Base-by-base conservation (phyloP, 2,113 vertebrate species). In the Nematolebias whitei region DNA sequence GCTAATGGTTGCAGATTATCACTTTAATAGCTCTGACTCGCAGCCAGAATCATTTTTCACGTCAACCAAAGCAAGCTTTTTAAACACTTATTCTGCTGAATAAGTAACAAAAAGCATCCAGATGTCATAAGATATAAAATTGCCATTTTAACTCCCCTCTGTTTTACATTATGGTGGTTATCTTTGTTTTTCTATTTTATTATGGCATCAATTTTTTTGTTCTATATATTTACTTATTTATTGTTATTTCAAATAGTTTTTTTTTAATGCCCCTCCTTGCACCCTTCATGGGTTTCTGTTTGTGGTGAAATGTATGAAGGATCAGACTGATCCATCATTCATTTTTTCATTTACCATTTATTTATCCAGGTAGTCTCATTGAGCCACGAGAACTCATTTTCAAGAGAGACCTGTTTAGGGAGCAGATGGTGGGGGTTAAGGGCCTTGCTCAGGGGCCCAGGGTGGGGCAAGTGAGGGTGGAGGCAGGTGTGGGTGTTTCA, bases 161-260 rank as follows among this genome's bases (percentile, higher is more conserved):
- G 23, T 4, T 56, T n/a, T 48, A 32, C 18, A 18, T 44, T 14
- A 43, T 15, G 16, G n/a, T n/a, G 12, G 13, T 19, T 50, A 66
- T 12, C 43, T 45, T 16, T 43, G 1, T n/a, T 4, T 12, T 24
- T 71, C 20, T 24, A 29, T 26, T 35, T 12, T 20, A 2, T 1
- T 4, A 41, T 29, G 20, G n/a, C n/a, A n/a, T n/a, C 22, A 39
- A 23, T 29, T 22, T 53, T 24, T 53, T 54, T 47, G 39, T 58
- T 61, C 6, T n/a, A 44, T 6, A n/a, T n/a, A 44, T 44, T 16
- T 44, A 57, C 75, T 78, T 61, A 38, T 35, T 7, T 54, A 11
- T 4, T 1, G 35, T 35, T 1, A 12, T 20, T 52, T 41, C 5
- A 45, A 35, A 32, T 19, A 19, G 29, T 32, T 32, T n/a, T 32